Base-by-base conservation (phyloP, 2,888 invertebrate species). In the Dorcus hopei region DNA sequence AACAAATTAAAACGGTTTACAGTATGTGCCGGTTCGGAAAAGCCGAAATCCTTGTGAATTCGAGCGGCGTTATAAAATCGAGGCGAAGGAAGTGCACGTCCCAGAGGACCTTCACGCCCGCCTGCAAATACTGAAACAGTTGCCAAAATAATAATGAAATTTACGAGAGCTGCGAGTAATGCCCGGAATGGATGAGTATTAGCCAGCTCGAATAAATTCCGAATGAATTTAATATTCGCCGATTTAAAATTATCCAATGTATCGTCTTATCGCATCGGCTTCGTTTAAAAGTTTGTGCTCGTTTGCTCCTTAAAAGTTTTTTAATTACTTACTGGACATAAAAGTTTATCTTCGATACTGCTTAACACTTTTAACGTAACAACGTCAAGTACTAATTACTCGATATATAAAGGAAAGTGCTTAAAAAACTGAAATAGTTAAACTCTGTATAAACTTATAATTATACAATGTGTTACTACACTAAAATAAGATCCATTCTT, bases 141-240 rank as follows among this genome's bases (percentile, higher is more conserved):
- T 66, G 67, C 67, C 65, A 67, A 67, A 65, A 65, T 62, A 60
- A 63, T 66, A 65, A 67, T 63, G 65, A 65, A 67, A 67, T 67
- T 63, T 64, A 52, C 59, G 56, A 59, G 63, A 55, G 58, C 55
- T 52, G 60, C 56, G 52, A 61, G 54, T 57, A 59, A 60, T 57
- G 60, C 57, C 53, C 57, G 57, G 59, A 62, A 62, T 64, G 62
- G 62, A 64, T 64, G 64, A 60, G 62, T 61, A 64, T 64, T 64
- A 64, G 64, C 58, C 49, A 62, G 64, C 58, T 51, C 52, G 51
- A 62, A 58, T 62, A 60, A 64, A 64, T 64, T 64, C 51, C 50
- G 47, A 54, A 45, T 52, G 56, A 61, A 63, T 63, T 63, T 61
- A 58, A 63, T 63, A 61, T 63, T 61, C 45, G n/a, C 3, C 43